Evolutionary conservation across 2,888 invertebrate genomes (phyloP).

Genomic region (Melikaiella ostensackeni): DNA sequence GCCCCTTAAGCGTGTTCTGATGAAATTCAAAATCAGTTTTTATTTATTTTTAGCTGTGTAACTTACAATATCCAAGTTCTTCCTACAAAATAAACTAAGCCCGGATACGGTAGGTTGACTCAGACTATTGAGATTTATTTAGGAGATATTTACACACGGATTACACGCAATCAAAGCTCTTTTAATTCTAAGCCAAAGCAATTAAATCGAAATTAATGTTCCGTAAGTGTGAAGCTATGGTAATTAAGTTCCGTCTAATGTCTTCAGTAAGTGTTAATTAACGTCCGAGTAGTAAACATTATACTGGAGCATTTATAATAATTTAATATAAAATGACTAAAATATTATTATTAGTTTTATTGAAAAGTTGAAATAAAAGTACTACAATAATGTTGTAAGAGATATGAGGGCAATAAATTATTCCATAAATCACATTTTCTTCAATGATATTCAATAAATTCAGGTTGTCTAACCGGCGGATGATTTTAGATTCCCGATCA

Average conservation of each 20-base stretch:
- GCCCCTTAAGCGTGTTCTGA: not conserved
- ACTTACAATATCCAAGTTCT: not conserved
- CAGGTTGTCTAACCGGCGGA: no score
- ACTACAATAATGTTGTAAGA: not conserved
- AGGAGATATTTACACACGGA: not conserved
- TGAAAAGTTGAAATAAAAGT: not conserved
- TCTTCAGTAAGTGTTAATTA: constrained; percentile 21
- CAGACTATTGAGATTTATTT: constrained; percentile 5
- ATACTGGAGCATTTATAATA: not conserved
- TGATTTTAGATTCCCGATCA: no score
- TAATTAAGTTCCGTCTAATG: constrained; percentile 5
- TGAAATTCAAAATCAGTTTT: not conserved
- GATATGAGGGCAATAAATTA: not conserved
- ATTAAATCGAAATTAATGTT: constrained; percentile 32
- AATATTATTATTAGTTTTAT: not conserved
- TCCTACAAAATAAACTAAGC: not conserved
- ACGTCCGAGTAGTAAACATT: not conserved
- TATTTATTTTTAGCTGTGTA: not conserved
- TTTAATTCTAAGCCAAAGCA: constrained; percentile 22
- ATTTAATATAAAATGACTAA: not conserved
- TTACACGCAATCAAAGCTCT: constrained; percentile 26
- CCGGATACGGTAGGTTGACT: not conserved
- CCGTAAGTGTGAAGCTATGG: not conserved
- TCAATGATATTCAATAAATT: no score
- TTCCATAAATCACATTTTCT: not conserved